Conservation (phyloP, 2,888 invertebrate species). For the Labia minor region DNA sequence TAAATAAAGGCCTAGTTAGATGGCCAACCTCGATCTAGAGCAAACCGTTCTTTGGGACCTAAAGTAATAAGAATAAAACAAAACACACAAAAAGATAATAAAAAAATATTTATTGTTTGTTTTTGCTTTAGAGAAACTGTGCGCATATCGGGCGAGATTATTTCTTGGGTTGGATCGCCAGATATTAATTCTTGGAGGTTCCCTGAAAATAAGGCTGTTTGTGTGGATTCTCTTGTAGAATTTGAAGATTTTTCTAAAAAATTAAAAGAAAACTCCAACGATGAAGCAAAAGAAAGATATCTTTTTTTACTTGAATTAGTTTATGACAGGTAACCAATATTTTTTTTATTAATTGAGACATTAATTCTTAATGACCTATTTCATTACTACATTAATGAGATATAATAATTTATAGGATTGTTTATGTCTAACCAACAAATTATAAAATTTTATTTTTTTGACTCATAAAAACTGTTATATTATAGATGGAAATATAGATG, state of each 20-base stretch:
- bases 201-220: background rate
- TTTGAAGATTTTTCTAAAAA: background rate
- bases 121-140: background rate
- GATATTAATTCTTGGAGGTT: background rate
- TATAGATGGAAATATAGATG: too few species aligned
- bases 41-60: background rate
- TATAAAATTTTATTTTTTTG: too few species aligned
- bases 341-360: too few species aligned
- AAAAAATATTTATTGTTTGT: background rate
- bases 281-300: background rate
- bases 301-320: background rate
- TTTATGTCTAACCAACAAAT: too few species aligned
- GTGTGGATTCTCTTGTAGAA: background rate
- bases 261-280: background rate
- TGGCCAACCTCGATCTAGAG: background rate
- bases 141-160: background rate
- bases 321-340: background rate
- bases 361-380: too few species aligned
- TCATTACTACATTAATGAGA: too few species aligned
- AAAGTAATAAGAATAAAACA: background rate
- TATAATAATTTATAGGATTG: too few species aligned
- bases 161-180: background rate
- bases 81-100: too few species aligned
- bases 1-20: background rate
- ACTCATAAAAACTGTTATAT: too few species aligned